A percentile compares a stretch with the other conserved stretches of the same genome.
These are phyloP conservation scores for Chrysemys picta DNA, from an alignment of 2,113 vertebrate genomes.

Conservation along the genomic window DNA sequence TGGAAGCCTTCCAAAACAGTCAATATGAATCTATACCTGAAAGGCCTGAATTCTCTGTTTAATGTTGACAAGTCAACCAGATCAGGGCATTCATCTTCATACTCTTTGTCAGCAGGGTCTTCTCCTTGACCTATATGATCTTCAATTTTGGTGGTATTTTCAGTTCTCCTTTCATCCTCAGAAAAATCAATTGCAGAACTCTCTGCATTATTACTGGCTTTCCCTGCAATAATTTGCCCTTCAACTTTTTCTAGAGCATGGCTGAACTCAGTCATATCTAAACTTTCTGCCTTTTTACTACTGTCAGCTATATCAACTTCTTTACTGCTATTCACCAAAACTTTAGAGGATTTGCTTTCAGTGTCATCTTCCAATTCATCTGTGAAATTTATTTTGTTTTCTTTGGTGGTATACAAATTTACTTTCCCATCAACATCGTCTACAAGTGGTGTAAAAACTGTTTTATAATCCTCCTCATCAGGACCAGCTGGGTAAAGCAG, in stretches of 20 bases:
- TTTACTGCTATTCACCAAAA: not conserved
- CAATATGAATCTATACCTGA: conserved; percentile 71
- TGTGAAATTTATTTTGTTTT: not conserved
- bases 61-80: conserved; percentile 78
- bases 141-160: conserved; percentile 32
- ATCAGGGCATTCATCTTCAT: conserved; percentile 81
- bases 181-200: conserved; percentile 17
- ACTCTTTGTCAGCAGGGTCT: not conserved
- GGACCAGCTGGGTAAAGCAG: conserved; percentile 84
- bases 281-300: not conserved
- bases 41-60: conserved; percentile 81
- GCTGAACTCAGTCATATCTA: conserved; percentile 80
- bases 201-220: not conserved
- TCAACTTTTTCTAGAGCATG: conserved; percentile 82
- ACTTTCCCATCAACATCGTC: conserved; percentile 53
- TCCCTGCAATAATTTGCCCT: conserved; percentile 63
- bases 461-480: conserved; percentile 53
- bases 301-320: conserved; percentile 18
- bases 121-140: not conserved
- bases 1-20: not conserved
- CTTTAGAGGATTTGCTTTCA: not conserved
- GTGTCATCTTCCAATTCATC: conserved; percentile 14
- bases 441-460: conserved; percentile 16
- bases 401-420: not conserved
- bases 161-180: not conserved